Base-by-base conservation (phyloP, 2,888 invertebrate species). In the Odontothrips loti region DNA sequence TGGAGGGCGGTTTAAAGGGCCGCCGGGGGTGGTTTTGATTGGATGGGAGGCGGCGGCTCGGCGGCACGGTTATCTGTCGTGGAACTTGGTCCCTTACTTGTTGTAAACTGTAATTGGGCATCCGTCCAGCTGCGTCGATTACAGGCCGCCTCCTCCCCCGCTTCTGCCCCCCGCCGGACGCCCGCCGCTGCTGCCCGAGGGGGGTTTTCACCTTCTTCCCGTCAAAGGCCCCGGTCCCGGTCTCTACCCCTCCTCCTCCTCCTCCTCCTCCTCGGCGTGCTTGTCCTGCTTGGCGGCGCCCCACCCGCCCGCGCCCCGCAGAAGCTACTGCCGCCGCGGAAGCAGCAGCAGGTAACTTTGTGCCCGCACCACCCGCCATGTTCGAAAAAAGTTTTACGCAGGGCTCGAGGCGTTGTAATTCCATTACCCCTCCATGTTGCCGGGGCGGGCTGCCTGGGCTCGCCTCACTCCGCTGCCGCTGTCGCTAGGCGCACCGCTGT, bases 61-160 rank as follows among this genome's bases (percentile, higher is more conserved):
- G 23, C 58, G 58, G n/a, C 58, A 27, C 27, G 68, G 68, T 75
- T 75, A 75, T 75, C 68, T 75, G 68, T 75, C 68, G 68, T 75
- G 68, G 68, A 75, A 75, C 68, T 75, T 75, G 23, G 68, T 75
- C 68, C 68, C 68, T 75, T 75, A 75, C 68, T 75, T 75, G 68
- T 75, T 75, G 68, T 75, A 75, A 75, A 75, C 68, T 75, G 68
- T 75, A 75, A 75, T 75, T 75, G 68, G 68, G 68, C 68, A 75
- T 75, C 68, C 68, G 68, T 75, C 68, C 68, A 75, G 68, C 68
- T 75, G 68, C 68, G 68, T 75, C 68, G 68, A 75, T 75, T 75
- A 75, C 68, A 75, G 27, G 27, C 68, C 11, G 34, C 23, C 23
- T 1, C 68, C 68, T 75, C 27, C 8, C 68, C 58, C 58, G 0